Evolutionary conservation across 1,140 invertebrate genomes (phyloP), one percentile per base, ranked within the genome.

Genomic region (Drosophila nebulosa): DNA sequence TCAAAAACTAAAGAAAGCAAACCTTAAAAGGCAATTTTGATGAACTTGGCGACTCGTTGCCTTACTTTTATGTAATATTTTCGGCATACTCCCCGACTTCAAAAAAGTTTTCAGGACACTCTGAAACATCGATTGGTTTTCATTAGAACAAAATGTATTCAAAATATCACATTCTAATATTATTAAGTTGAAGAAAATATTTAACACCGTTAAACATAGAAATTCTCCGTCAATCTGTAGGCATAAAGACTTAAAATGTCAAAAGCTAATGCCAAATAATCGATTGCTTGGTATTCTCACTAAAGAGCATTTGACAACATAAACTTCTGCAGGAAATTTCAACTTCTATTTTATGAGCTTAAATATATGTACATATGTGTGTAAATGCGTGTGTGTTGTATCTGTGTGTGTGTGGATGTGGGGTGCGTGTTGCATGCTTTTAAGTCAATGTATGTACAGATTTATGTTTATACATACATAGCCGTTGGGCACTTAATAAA

Each of bases 401-500:
- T 27, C 1, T 39, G 4, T 59, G 5, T 39, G 21, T 14, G 27
- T 21, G 16, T 18, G 5, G 21, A 5, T 12, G 9, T 9, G 14
- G 30, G 9, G 14, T 26, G 26, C 26, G 26, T 24, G n/a, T 36
- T n/a, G 30, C 4, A 24, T 39, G 35, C 57, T 61, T 53, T 61
- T 42, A 55, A 59, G 52, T 52, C 39, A 22, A 68, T 39, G 57
- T 64, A 52, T 50, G 52, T 26, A 53, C 46, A 32, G 9, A 32
- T 32, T 32, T 32, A 32, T 63, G 30, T 27, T 32, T 32, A 32
- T 63, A 24, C 24, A 55, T 46, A 35, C 59, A 64, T 75, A 75
- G 75, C 66, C 67, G 55, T 58, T 64, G 72, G 39, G 71, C 80
- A 76, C 80, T 83, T 85, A 79, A 84, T 83, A 83, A 84, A 79